Evolutionary conservation across 2,113 vertebrate genomes (phyloP).

Genomic region (Uria aalge): DNA sequence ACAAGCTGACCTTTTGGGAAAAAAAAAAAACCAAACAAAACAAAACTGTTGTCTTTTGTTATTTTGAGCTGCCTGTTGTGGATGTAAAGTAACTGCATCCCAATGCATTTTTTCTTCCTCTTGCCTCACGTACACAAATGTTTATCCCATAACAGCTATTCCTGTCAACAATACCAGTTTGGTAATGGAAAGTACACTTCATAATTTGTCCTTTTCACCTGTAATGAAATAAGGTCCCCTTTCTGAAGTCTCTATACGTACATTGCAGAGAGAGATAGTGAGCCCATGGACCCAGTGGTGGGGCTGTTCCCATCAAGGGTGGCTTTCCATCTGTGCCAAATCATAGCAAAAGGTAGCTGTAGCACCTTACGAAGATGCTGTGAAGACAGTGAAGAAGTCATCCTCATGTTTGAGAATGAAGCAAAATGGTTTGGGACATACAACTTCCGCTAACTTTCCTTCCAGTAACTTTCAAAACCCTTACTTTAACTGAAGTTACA

Average conservation of each 20-base stretch:
- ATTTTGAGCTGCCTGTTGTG: neutral
- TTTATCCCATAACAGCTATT: neutral
- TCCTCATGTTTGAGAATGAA: neutral
- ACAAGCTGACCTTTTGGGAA: slow-evolving; percentile 58
- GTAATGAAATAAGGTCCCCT: neutral
- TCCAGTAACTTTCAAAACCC: neutral
- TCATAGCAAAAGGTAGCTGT: neutral
- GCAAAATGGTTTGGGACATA: neutral
- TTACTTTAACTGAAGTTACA: neutral
- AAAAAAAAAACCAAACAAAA: neutral
- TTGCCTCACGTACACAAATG: neutral
- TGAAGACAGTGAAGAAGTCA: neutral
- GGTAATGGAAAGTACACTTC: neutral
- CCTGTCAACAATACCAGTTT: neutral
- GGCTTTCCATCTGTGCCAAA: neutral
- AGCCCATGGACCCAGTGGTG: neutral
- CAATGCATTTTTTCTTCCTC: neutral
- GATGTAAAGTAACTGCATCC: neutral
- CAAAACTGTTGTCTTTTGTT: slow-evolving; percentile 34
- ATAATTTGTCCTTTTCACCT: neutral
- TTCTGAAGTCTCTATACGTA: fast-evolving
- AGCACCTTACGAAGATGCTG: neutral
- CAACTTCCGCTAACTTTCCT: neutral
- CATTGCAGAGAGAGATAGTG: neutral
- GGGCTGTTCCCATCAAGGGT: neutral